phyloP scores from a whole-genome alignment of 2,113 vertebrate genomes.

The Redunca redunca region DNA sequence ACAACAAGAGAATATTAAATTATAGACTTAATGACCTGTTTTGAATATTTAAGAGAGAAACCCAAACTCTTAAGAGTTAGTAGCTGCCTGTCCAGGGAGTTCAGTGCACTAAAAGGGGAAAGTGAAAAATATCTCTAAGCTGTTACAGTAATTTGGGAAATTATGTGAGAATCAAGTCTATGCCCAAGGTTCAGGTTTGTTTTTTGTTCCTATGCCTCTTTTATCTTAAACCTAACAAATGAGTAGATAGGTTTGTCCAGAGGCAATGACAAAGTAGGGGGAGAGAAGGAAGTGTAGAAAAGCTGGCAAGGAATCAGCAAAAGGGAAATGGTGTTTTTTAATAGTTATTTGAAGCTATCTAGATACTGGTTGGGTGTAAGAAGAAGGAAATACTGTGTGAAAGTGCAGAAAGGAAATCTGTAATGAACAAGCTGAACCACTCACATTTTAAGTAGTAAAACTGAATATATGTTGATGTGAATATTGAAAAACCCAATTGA shows the following conservation, averaged over 20 bases:
- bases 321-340: not conserved
- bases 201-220: slow-evolving; percentile 31
- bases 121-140: slow-evolving; percentile 14
- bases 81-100: not conserved
- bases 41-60: slow-evolving; percentile 59
- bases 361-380: too few relatives aligned
- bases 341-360: too few relatives aligned
- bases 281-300: not conserved
- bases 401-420: not conserved
- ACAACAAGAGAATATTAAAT: not conserved
- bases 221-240: slow-evolving; percentile 49
- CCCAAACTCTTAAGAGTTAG: slow-evolving; percentile 14
- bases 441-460: not conserved
- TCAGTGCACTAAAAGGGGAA: not conserved
- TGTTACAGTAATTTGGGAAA: slow-evolving; percentile 44
- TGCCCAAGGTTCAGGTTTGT: not conserved
- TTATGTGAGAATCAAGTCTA: slow-evolving; percentile 31
- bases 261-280: not conserved
- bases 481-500: not conserved
- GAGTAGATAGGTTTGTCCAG: slow-evolving; percentile 36
- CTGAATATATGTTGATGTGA: not conserved
- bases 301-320: not conserved
- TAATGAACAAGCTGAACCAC: not conserved
- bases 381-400: too few relatives aligned
- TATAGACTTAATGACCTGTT: slow-evolving; percentile 52